phyloP scores from a whole-genome alignment of 1,140 invertebrate genomes.

The Drosophila lowei region DNA sequence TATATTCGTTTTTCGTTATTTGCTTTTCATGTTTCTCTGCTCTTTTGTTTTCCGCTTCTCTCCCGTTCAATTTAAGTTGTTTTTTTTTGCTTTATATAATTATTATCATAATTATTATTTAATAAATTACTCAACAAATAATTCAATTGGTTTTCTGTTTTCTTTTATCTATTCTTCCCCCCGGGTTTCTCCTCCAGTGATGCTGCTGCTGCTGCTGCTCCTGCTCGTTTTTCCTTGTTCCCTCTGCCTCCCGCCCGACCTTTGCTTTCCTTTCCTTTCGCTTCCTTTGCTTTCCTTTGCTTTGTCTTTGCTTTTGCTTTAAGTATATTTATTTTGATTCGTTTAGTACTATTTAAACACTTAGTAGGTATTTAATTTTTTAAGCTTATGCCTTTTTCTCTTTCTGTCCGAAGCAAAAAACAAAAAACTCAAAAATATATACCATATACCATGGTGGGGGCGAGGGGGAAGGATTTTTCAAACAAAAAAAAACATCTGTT shows the following conservation, averaged over 20 bases:
- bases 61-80: constrained; percentile 52
- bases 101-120: constrained; percentile 63
- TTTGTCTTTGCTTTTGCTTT: constrained; percentile 33
- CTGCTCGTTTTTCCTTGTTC: constrained; percentile 19
- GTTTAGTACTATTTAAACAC: constrained; percentile 74
- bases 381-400: constrained; percentile 41
- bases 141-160: constrained; percentile 47
- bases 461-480: constrained; percentile 3
- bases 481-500: constrained; percentile 25
- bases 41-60: constrained; percentile 13
- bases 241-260: constrained; percentile 17
- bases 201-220: not conserved
- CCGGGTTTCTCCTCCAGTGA: too few relatives aligned
- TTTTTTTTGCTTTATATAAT: constrained; percentile 31
- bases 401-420: constrained; percentile 19
- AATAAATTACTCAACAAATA: constrained; percentile 81
- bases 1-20: constrained; percentile 40
- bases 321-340: constrained; percentile 55
- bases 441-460: too few relatives aligned
- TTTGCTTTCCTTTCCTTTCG: constrained; percentile 5
- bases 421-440: constrained; percentile 2
- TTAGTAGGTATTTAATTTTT: constrained; percentile 65
- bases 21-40: not conserved
- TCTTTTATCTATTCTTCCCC: too few relatives aligned
- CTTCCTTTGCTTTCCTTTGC: constrained; percentile 5